These are phyloP conservation scores for Ictalurus punctatus DNA, from an alignment of 2,113 vertebrate genomes.

Conservation along the genomic window DNA sequence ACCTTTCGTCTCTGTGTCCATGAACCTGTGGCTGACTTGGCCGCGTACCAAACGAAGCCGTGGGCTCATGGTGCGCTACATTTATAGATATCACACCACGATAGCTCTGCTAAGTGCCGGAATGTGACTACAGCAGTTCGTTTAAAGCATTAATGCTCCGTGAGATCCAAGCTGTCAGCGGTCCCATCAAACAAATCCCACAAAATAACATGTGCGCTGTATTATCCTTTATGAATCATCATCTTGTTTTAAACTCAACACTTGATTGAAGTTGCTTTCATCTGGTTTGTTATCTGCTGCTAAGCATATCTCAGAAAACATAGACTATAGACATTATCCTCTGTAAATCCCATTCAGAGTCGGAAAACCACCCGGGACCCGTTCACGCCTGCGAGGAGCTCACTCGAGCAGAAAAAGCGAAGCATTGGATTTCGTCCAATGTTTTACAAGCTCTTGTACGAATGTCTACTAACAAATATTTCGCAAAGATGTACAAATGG, in stretches of 20 bases:
- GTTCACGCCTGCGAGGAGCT: background rate
- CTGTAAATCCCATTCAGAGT: background rate
- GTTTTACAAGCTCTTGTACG: background rate
- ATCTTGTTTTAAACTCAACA: background rate
- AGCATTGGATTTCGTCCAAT: background rate
- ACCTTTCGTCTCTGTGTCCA: slow-evolving; percentile 21
- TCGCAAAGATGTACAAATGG: background rate
- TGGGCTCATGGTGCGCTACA: background rate
- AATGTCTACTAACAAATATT: background rate
- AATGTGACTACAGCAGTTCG: slow-evolving; percentile 15
- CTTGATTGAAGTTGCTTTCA: background rate
- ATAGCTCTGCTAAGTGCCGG: background rate
- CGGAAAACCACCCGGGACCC: background rate
- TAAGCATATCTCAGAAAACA: background rate
- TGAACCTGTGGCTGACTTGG: slow-evolving; percentile 25
- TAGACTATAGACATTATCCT: background rate
- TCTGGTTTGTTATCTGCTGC: background rate
- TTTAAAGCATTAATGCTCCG: slow-evolving; percentile 7
- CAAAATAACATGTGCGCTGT: background rate
- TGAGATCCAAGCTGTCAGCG: slow-evolving; percentile 5
- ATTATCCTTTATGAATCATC: background rate
- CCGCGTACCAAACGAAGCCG: slow-evolving; percentile 26
- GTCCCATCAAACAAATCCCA: background rate
- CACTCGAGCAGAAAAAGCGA: background rate
- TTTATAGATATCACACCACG: slow-evolving; percentile 24